Evolutionary conservation across 1,140 invertebrate genomes (phyloP).

Genomic region (Lasioglossum albipes): DNA sequence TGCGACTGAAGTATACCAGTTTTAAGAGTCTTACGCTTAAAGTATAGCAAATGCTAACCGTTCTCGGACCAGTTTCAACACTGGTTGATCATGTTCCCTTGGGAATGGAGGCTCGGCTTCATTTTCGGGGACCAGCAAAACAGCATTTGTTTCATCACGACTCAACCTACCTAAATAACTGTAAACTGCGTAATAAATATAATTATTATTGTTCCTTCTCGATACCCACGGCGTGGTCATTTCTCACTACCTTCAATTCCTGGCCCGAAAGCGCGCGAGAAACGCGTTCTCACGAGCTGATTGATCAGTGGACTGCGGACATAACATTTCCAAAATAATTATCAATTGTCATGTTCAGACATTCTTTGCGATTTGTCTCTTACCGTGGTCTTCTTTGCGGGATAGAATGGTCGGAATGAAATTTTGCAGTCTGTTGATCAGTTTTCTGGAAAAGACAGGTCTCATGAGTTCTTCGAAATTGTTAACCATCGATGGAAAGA

Average conservation of each 20-base stretch:
- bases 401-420: too few species aligned
- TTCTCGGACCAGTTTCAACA: conserved; percentile 29
- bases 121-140: not conserved
- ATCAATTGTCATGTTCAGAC: too few species aligned
- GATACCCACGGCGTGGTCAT: conserved; percentile 16
- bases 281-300: too few species aligned
- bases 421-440: too few species aligned
- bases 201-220: conserved; percentile 53
- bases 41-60: conserved; percentile 52
- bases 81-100: not conserved
- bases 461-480: too few species aligned
- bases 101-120: not conserved
- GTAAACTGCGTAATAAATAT: conserved; percentile 53
- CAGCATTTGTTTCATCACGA: conserved; percentile 49
- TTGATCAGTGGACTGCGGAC: too few species aligned
- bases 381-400: too few species aligned
- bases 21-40: conserved; percentile 50
- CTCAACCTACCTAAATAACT: conserved; percentile 51
- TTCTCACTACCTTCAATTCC: conserved; percentile 13
- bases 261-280: not conserved
- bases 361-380: too few species aligned
- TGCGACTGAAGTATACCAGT: conserved; percentile 52
- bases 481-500: too few species aligned
- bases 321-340: too few species aligned
- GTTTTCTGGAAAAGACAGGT: too few species aligned